Conservation (phyloP, 1,140 invertebrate genomes). For the Pemphigus obesinymphae region DNA sequence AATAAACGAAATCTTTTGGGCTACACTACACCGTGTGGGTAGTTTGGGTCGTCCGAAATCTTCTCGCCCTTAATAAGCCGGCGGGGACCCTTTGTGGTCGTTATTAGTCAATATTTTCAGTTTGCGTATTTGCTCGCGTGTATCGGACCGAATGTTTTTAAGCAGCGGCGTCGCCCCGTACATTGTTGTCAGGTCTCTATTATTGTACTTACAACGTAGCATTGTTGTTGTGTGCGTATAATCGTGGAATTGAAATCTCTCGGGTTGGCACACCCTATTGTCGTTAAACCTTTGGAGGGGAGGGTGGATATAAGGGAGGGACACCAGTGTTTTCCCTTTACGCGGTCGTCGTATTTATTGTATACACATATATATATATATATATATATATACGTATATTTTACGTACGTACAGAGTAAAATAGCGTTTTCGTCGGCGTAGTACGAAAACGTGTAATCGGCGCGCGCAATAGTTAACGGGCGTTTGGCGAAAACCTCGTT, state of each 20-base stretch:
- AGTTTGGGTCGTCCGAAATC: not conserved
- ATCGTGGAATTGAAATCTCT: conserved; percentile 20
- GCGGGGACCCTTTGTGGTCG: no score
- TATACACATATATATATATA: not conserved
- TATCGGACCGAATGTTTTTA: not conserved
- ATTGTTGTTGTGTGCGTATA: not conserved
- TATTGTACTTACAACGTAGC: not conserved
- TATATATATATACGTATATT: no score
- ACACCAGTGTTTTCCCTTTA: not conserved
- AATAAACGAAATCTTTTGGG: no score
- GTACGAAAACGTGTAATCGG: not conserved
- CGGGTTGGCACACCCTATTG: conserved; percentile 24
- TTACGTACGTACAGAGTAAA: no score
- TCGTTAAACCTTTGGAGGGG: not conserved
- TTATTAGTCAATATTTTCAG: not conserved
- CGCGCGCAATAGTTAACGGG: not conserved
- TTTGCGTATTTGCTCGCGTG: not conserved
- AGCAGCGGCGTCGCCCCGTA: not conserved
- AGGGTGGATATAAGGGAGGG: not conserved
- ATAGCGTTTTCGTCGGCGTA: not conserved
- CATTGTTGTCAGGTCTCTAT: conserved; percentile 18
- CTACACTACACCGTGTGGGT: no score
- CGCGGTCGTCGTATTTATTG: not conserved
- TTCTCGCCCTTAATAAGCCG: no score
- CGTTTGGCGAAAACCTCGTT: not conserved